Conservation (phyloP, 2,113 vertebrate species). For the Megalops atlanticus region DNA sequence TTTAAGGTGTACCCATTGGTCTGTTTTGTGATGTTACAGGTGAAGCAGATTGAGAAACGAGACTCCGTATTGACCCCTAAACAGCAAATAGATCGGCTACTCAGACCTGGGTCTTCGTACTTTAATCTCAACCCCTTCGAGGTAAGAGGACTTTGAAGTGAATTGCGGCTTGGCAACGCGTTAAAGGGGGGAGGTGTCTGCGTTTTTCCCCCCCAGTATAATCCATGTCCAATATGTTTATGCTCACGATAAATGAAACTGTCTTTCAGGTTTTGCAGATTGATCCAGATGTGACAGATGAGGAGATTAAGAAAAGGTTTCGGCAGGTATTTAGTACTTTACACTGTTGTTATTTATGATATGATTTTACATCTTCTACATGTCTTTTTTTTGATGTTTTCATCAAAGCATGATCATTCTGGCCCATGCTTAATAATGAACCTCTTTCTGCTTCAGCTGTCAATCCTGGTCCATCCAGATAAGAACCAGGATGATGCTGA, state of each 20-base stretch:
- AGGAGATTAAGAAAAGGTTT: slow-evolving; percentile 97
- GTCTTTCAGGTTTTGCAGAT: slow-evolving; percentile 87
- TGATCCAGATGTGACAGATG: slow-evolving; percentile 95
- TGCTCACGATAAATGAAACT: slow-evolving; percentile 12
- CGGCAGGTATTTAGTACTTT: slow-evolving; percentile 76
- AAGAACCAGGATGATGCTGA: slow-evolving; percentile 95
- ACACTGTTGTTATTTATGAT: not conserved
- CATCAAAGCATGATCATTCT: too few species aligned
- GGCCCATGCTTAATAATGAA: slow-evolving; percentile 1
- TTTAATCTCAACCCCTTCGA: slow-evolving; percentile 98
- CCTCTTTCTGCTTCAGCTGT: slow-evolving; percentile 73
- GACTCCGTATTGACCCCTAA: slow-evolving; percentile 96
- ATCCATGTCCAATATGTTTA: not conserved
- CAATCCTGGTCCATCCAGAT: slow-evolving; percentile 97
- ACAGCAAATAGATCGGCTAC: slow-evolving; percentile 95
- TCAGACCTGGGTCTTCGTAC: slow-evolving; percentile 91
- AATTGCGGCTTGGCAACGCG: too few species aligned
- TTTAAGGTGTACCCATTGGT: not conserved
- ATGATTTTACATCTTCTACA: not conserved
- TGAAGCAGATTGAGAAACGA: slow-evolving; percentile 97
- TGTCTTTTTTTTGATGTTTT: not conserved
- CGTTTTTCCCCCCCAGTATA: too few species aligned
- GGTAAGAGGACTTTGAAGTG: slow-evolving; percentile 61
- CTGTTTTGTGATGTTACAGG: slow-evolving; percentile 67
- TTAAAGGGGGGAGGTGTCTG: too few species aligned